A percentile compares a stretch with the other conserved stretches of the same genome.
These are phyloP conservation scores for Cephus rjabovi DNA, from an alignment of 2,888 invertebrate genomes.

Conservation along the genomic window DNA sequence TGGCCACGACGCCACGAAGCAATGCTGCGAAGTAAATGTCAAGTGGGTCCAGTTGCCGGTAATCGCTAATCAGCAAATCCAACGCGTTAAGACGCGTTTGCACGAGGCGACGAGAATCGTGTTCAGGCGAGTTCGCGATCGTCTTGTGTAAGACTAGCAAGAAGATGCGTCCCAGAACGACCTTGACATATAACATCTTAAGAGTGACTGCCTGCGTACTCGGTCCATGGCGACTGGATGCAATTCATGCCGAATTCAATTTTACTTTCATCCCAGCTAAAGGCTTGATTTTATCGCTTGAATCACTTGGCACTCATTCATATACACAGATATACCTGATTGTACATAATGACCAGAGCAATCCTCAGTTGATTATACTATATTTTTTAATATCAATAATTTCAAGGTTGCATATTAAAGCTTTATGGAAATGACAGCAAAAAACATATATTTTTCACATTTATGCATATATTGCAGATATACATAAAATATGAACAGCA, in stretches of 20 bases:
- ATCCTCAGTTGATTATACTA: not conserved
- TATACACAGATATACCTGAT: not conserved
- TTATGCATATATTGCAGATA: not conserved
- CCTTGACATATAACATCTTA: slow-evolving; percentile 51
- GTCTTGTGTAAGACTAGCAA: slow-evolving; percentile 15
- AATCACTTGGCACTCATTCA: not conserved
- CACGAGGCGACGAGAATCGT: slow-evolving; percentile 1
- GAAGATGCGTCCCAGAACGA: slow-evolving; percentile 45
- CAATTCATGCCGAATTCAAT: slow-evolving; percentile 47
- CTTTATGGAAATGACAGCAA: not conserved
- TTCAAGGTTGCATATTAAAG: not conserved
- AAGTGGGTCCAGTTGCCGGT: slow-evolving; percentile 4
- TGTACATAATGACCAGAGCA: not conserved
- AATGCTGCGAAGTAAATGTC: slow-evolving; percentile 26
- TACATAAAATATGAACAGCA: not conserved
- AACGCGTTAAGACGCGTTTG: not conserved
- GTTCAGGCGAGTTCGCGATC: not conserved
- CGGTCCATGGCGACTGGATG: slow-evolving; percentile 37
- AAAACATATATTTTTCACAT: not conserved
- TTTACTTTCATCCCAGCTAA: slow-evolving; percentile 46
- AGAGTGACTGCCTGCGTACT: slow-evolving; percentile 24
- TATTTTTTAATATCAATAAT: not conserved
- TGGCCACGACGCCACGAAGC: slow-evolving; percentile 11
- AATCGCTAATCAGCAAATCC: slow-evolving; percentile 8
- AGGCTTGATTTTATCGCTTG: not conserved